Conservation (phyloP, 64 coral and sea anemone species). For the Acropora tenuis region DNA sequence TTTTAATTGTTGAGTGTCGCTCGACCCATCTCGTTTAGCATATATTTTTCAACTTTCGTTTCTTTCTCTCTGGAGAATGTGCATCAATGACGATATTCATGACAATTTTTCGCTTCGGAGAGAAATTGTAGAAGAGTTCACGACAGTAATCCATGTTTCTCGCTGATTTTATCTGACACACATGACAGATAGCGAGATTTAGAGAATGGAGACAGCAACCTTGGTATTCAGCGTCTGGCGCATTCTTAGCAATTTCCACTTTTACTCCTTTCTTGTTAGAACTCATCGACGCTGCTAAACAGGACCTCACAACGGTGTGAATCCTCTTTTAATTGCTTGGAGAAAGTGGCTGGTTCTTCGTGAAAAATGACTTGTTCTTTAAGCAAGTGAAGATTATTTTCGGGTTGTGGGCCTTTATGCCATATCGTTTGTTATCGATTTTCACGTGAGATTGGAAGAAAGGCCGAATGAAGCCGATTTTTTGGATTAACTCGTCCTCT, state of each 20-base stretch:
- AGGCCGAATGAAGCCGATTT: too few relatives aligned
- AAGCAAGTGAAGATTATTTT: too few relatives aligned
- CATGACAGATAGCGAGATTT: slow-evolving; percentile 93
- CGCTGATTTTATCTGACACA: slow-evolving; percentile 93
- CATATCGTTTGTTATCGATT: too few relatives aligned
- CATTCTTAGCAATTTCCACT: slow-evolving; percentile 89
- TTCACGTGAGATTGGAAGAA: too few relatives aligned
- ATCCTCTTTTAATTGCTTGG: too few relatives aligned
- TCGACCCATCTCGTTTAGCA: slow-evolving; percentile 92
- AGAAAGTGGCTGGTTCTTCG: too few relatives aligned
- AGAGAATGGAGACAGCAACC: slow-evolving; percentile 94
- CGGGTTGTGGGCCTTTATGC: too few relatives aligned
- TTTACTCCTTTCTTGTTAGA: slow-evolving; percentile 95
- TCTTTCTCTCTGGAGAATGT: slow-evolving; percentile 89
- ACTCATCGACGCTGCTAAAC: slow-evolving; percentile 93
- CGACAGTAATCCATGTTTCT: slow-evolving; percentile 95
- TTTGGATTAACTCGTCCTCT: too few relatives aligned
- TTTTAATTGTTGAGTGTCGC: slow-evolving; percentile 83
- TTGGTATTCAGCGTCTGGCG: slow-evolving; percentile 95
- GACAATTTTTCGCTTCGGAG: slow-evolving; percentile 93
- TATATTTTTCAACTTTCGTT: slow-evolving; percentile 91
- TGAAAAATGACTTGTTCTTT: too few relatives aligned
- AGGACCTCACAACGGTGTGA: too few relatives aligned
- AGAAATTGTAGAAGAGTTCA: slow-evolving; percentile 93
- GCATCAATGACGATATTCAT: slow-evolving; percentile 94